These are phyloP conservation scores for Trissolcus brochymenae DNA, from an alignment of 2,888 invertebrate genomes.

Conservation along the genomic window DNA sequence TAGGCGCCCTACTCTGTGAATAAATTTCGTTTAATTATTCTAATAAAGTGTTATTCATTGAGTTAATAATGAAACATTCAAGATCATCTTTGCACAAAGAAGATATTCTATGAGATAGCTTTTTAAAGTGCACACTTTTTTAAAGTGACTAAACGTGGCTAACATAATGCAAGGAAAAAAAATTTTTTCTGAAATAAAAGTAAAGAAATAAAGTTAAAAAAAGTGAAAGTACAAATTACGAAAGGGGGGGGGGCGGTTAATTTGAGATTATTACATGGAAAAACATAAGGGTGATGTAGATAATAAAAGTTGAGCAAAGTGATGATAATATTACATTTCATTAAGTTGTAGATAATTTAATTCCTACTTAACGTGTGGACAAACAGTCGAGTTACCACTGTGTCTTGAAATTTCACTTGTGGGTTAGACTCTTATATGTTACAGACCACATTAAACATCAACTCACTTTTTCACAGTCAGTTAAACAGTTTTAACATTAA, in stretches of 20 bases:
- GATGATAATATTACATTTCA: slow-evolving; percentile 3
- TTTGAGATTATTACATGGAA: background rate
- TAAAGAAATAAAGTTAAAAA: background rate
- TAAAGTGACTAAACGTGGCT: too few species aligned
- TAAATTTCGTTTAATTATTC: too few species aligned
- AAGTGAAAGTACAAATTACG: background rate
- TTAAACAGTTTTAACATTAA: background rate
- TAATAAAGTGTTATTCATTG: too few species aligned
- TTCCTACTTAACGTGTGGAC: slow-evolving; percentile 26
- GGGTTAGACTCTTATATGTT: slow-evolving; percentile 12
- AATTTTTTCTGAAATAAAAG: too few species aligned
- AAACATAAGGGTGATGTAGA: background rate
- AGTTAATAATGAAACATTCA: too few species aligned
- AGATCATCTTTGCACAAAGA: too few species aligned
- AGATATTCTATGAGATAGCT: too few species aligned
- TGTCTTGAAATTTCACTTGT: slow-evolving; percentile 13
- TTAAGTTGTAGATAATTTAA: slow-evolving; percentile 14
- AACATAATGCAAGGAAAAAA: background rate
- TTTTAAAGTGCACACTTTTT: background rate
- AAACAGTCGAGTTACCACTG: slow-evolving; percentile 27
- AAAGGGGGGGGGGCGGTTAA: background rate
- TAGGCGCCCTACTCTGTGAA: too few species aligned
- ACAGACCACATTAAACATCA: background rate
- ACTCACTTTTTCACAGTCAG: slow-evolving; percentile 4
- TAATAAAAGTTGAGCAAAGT: background rate